phyloP scores from a whole-genome alignment of 2,888 invertebrate genomes.

The Tricholauxania praeusta region DNA sequence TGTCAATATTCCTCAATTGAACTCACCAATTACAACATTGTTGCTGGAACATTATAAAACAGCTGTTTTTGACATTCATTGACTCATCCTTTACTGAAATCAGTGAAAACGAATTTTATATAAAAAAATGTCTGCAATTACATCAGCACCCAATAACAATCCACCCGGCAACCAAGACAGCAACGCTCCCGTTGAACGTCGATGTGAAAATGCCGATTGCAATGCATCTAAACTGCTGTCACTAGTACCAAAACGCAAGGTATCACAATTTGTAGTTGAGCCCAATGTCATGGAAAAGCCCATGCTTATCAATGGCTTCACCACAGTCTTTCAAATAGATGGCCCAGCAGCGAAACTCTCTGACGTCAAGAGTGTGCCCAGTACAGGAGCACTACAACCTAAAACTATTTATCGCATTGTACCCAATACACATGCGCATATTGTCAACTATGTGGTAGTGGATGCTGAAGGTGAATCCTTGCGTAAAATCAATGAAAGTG shows the following conservation, averaged over 20 bases:
- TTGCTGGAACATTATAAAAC: no score
- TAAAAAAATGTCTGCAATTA: neutral
- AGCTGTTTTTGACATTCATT: no score
- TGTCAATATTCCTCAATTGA: no score
- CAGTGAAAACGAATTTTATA: no score
- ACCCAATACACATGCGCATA: slow-evolving; percentile 65
- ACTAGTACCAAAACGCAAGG: slow-evolving; percentile 58
- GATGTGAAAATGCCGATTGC: slow-evolving; percentile 56
- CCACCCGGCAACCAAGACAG: neutral
- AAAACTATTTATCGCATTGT: slow-evolving; percentile 62
- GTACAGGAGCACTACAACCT: slow-evolving; percentile 6
- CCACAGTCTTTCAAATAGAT: slow-evolving; percentile 64
- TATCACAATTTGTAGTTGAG: slow-evolving; percentile 58
- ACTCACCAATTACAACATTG: no score
- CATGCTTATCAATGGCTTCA: slow-evolving; percentile 62
- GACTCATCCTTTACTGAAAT: no score
- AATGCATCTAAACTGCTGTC: slow-evolving; percentile 56
- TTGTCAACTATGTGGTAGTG: slow-evolving; percentile 64
- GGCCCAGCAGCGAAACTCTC: slow-evolving; percentile 56
- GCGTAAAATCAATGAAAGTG: slow-evolving; percentile 60
- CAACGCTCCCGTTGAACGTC: slow-evolving; percentile 45
- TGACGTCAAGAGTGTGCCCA: slow-evolving; percentile 53
- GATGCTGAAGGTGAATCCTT: slow-evolving; percentile 61
- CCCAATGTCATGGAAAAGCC: slow-evolving; percentile 60
- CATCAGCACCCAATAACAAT: neutral